Percentiles rank a stretch among this genome's conserved stretches.
These are phyloP conservation scores for Chlorocebus sabaeus DNA, from an alignment of 2,113 vertebrate genomes.

Conservation along the genomic window DNA sequence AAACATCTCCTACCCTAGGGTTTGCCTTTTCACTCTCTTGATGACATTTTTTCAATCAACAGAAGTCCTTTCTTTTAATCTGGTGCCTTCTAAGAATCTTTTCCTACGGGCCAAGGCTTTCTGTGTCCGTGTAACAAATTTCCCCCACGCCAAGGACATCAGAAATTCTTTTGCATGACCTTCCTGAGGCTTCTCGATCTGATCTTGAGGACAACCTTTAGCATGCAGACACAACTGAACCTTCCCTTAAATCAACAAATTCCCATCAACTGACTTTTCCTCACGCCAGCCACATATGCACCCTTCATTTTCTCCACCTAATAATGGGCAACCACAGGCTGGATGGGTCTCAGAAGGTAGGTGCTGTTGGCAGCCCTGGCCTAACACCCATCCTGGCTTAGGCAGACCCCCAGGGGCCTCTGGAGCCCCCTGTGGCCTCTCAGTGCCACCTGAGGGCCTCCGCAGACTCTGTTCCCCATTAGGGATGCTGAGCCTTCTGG, in stretches of 20 bases:
- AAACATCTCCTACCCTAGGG: neutral
- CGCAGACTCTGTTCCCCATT: too few species aligned
- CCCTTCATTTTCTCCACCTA: neutral
- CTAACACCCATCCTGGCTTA: neutral
- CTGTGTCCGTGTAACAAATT: neutral
- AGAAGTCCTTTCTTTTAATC: neutral
- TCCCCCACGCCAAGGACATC: neutral
- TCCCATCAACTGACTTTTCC: neutral
- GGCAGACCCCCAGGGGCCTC: neutral
- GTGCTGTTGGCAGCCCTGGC: neutral
- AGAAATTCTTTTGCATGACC: neutral
- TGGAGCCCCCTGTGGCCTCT: neutral
- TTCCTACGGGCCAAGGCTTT: neutral
- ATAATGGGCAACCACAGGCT: too few species aligned
- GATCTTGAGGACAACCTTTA: neutral
- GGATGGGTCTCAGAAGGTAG: neutral
- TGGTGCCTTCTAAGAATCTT: neutral
- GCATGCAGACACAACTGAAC: rapidly evolving
- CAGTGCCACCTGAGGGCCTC: neutral
- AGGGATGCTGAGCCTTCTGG: too few species aligned
- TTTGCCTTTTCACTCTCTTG: neutral
- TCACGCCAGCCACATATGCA: neutral
- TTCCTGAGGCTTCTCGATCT: neutral
- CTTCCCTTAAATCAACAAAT: neutral
- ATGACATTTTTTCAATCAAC: neutral